phyloP scores from a whole-genome alignment of 2,797 vertebrate species.

The Natrix natrix region DNA sequence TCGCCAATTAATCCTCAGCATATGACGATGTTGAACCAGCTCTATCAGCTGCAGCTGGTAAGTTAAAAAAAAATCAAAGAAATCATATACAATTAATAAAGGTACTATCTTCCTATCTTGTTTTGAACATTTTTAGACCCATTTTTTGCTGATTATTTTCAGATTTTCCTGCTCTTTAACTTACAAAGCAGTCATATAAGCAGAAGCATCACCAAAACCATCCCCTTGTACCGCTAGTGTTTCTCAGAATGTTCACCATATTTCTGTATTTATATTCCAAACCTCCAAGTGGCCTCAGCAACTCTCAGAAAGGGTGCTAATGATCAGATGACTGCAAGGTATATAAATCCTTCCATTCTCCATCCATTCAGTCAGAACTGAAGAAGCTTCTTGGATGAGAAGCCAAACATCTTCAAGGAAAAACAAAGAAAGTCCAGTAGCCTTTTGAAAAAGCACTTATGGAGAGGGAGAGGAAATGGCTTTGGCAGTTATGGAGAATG shows the following conservation, averaged over 20 bases:
- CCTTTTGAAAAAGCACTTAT: neutral
- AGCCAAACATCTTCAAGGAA: neutral
- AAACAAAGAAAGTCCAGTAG: neutral
- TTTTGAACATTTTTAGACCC: neutral
- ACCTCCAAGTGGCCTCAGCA: neutral
- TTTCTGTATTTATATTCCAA: neutral
- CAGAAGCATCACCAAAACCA: neutral
- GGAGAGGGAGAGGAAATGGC: neutral
- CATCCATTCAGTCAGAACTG: neutral
- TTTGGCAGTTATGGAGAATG: neutral
- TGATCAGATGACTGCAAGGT: neutral
- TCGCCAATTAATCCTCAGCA: constrained; percentile 99
- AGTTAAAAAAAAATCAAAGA: constrained; percentile 61
- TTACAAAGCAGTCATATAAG: neutral
- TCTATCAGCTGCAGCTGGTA: constrained; percentile 99
- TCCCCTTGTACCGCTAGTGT: neutral
- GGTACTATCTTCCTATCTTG: neutral
- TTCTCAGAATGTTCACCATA: neutral
- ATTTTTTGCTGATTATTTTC: neutral
- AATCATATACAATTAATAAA: constrained; percentile 6
- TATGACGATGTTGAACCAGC: constrained; percentile 99
- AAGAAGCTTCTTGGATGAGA: neutral
- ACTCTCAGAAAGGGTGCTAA: neutral
- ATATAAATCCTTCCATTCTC: neutral
- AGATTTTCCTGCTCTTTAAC: neutral